A percentile compares a stretch with the other conserved stretches of the same genome.
phyloP scores from a whole-genome alignment of 2,113 vertebrate genomes.

The Prolemur simus region DNA sequence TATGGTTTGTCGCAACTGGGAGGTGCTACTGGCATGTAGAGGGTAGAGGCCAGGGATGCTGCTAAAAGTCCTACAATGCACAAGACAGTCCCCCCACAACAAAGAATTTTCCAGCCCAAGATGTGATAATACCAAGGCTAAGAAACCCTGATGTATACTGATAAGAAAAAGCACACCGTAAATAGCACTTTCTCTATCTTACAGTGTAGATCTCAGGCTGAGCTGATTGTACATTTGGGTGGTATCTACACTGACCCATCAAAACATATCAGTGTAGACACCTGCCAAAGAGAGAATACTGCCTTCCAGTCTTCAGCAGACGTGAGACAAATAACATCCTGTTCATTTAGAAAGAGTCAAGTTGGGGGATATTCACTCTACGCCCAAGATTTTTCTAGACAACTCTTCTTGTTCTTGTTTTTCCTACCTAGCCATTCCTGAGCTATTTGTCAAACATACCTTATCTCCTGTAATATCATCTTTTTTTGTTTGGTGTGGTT shows the following conservation, averaged over 20 bases:
- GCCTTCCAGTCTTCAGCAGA: conserved; percentile 53
- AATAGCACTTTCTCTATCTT: not conserved
- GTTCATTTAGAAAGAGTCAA: not conserved
- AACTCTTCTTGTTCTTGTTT: conserved; percentile 46
- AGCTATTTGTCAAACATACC: conserved; percentile 46
- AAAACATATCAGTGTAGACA: not conserved
- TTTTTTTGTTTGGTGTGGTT: conserved; percentile 62
- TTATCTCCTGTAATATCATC: conserved; percentile 72
- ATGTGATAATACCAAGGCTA: not conserved
- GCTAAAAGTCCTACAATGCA: not conserved
- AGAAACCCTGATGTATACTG: not conserved
- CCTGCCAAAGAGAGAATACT: not conserved
- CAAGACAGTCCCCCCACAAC: not conserved
- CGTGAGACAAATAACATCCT: conserved; percentile 50
- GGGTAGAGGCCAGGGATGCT: not conserved
- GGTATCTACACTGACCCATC: not conserved
- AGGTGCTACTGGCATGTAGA: not conserved
- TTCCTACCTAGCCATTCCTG: conserved; percentile 20
- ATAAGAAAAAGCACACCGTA: not conserved
- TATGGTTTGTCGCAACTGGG: not conserved
- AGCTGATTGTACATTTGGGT: not conserved
- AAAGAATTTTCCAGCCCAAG: not conserved
- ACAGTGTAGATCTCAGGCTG: not conserved
- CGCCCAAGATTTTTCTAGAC: conserved; percentile 23
- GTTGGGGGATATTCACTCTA: not conserved